phyloP scores from a whole-genome alignment of 2,113 vertebrate species.

The Platichthys flesus region DNA sequence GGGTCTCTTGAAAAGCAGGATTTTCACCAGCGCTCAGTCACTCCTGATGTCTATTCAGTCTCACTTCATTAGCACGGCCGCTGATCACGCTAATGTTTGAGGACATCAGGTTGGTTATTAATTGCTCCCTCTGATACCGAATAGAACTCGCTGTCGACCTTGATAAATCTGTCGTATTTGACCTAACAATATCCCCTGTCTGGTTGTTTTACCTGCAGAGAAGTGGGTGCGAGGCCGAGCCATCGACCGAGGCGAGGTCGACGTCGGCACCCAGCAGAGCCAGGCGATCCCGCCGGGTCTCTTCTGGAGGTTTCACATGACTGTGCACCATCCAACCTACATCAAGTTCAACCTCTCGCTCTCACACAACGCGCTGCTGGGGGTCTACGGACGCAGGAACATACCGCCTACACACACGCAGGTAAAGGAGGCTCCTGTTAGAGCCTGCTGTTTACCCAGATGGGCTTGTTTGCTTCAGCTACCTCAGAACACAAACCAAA shows the following conservation, averaged over 20 bases:
- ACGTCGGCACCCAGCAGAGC: constrained; percentile 92
- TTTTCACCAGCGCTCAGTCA: constrained; percentile 55
- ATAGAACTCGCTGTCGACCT: constrained; percentile 21
- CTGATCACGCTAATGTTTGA: constrained; percentile 66
- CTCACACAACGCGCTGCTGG: constrained; percentile 93
- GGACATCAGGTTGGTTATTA: constrained; percentile 59
- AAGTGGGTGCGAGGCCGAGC: constrained; percentile 87
- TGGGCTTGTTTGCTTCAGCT: constrained; percentile 40
- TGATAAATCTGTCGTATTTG: constrained; percentile 39
- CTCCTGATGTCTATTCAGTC: constrained; percentile 59
- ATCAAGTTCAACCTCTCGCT: constrained; percentile 98
- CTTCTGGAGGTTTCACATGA: constrained; percentile 98
- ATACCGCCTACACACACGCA: constrained; percentile 98
- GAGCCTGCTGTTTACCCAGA: constrained; percentile 48
- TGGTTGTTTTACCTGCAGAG: constrained; percentile 59
- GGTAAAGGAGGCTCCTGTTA: constrained; percentile 79
- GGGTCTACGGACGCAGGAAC: constrained; percentile 97
- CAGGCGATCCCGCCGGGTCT: constrained; percentile 95
- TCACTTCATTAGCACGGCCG: constrained; percentile 59
- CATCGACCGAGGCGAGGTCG: constrained; percentile 95
- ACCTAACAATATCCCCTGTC: constrained; percentile 21
- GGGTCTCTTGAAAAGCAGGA: constrained; percentile 51
- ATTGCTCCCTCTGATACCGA: constrained; percentile 57
- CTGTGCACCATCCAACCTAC: constrained; percentile 94
- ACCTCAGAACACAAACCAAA: constrained; percentile 12